phyloP scores from a whole-genome alignment of 2,888 invertebrate genomes.

The Alloplasta piceator region DNA sequence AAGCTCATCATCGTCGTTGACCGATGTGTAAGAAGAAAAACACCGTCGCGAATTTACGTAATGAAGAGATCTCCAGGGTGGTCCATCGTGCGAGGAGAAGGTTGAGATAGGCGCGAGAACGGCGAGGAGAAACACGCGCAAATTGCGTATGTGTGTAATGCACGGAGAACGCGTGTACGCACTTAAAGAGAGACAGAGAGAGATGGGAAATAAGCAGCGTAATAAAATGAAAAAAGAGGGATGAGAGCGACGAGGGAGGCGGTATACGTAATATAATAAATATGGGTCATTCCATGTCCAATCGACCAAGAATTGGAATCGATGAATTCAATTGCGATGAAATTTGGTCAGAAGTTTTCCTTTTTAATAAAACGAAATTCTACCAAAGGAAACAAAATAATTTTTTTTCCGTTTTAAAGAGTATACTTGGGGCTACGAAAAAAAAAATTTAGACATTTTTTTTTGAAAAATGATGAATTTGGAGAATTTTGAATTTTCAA shows the following conservation, averaged over 20 bases:
- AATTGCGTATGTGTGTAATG: conserved; percentile 12
- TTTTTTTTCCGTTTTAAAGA: too few species aligned
- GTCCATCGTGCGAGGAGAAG: conserved; percentile 72
- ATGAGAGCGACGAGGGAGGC: conserved; percentile 7
- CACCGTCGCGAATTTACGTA: conserved; percentile 64
- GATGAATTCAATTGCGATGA: too few species aligned
- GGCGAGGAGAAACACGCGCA: conserved; percentile 20
- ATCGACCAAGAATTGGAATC: too few species aligned
- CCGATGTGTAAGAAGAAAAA: conserved; percentile 49
- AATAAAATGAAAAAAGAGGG: conserved; percentile 29
- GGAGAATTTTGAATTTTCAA: too few species aligned
- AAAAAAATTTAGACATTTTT: too few species aligned
- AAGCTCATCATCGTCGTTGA: not conserved
- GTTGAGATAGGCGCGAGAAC: conserved; percentile 48
- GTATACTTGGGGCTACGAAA: too few species aligned
- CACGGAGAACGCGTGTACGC: conserved; percentile 33
- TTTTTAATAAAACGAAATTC: too few species aligned
- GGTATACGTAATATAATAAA: too few species aligned
- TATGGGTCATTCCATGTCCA: too few species aligned
- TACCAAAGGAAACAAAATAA: too few species aligned
- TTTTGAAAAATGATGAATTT: too few species aligned
- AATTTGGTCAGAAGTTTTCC: too few species aligned
- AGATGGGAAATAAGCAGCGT: conserved; percentile 2
- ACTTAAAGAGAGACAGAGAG: conserved; percentile 2
- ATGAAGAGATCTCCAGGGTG: conserved; percentile 77